Conservation (phyloP, 1,140 invertebrate species). For the Cotesia typhae region DNA sequence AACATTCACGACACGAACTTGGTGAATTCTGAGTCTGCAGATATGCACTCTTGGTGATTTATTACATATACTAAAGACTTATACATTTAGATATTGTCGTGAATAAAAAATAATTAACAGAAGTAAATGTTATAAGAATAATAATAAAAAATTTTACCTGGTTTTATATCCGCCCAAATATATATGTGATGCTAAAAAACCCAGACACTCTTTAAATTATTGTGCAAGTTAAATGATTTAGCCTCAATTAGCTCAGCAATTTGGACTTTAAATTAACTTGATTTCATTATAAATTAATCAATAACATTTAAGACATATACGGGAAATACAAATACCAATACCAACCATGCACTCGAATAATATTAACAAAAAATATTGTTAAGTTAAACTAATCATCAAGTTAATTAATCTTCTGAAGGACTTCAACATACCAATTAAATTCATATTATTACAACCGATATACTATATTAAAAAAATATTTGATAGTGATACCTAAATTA, state of each 20-base stretch:
- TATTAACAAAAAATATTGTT: conserved; percentile 9
- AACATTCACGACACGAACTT: conserved; percentile 25
- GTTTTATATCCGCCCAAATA: conserved; percentile 1
- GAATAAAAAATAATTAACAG: background rate
- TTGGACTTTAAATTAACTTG: conserved; percentile 7
- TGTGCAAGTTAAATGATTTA: conserved; percentile 27
- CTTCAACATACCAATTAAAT: conserved; percentile 13
- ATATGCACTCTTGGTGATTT: conserved; percentile 25
- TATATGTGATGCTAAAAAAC: background rate
- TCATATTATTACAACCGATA: conserved; percentile 13
- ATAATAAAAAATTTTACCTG: conserved; percentile 1
- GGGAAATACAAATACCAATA: background rate
- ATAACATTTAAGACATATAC: too few species aligned
- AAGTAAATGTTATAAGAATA: background rate
- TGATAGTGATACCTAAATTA: background rate
- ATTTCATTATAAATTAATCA: background rate
- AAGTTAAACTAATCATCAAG: conserved; percentile 26
- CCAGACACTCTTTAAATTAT: conserved; percentile 16
- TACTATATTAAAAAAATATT: background rate
- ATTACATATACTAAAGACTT: conserved; percentile 18
- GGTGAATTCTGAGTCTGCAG: conserved; percentile 25
- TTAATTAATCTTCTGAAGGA: conserved; percentile 25
- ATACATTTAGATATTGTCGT: conserved; percentile 13
- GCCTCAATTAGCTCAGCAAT: conserved; percentile 25
- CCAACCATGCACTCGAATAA: background rate